Conservation (phyloP, 1,140 invertebrate genomes). For the Trichonephila clavipes region DNA sequence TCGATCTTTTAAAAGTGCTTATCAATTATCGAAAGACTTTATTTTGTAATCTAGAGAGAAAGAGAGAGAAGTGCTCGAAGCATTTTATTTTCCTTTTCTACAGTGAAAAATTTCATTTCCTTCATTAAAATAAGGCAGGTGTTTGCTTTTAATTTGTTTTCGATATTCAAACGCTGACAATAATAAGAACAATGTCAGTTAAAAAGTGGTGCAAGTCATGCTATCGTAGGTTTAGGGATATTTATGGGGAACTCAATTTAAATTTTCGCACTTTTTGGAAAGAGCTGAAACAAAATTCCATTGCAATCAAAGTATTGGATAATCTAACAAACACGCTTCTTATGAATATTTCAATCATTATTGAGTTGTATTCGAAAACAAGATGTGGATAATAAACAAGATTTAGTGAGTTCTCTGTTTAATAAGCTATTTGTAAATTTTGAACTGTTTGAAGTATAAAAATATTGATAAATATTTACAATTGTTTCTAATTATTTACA, state of each 20-base stretch:
- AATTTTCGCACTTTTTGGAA: not conserved
- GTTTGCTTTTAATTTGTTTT: conserved; percentile 45
- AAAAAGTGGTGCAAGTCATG: not conserved
- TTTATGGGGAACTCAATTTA: not conserved
- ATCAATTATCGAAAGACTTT: conserved; percentile 56
- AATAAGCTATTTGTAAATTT: too few species aligned
- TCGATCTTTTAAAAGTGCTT: conserved; percentile 52
- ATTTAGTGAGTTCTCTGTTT: too few species aligned
- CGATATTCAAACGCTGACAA: conserved; percentile 22
- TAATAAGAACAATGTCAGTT: not conserved
- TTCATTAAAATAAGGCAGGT: conserved; percentile 26
- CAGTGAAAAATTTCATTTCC: conserved; percentile 5
- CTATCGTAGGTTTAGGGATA: not conserved
- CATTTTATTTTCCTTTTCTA: not conserved
- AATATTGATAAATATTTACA: too few species aligned
- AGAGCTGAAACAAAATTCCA: not conserved
- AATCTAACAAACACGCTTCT: not conserved
- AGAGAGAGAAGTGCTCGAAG: not conserved
- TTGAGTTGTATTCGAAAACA: too few species aligned
- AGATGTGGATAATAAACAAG: too few species aligned
- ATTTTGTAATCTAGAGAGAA: conserved; percentile 30
- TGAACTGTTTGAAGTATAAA: too few species aligned
- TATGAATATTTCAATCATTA: not conserved
- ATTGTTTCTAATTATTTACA: too few species aligned
- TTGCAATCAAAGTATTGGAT: not conserved